Evolutionary conservation across 2,888 invertebrate genomes (phyloP), one percentile per base, ranked within the genome.

Genomic region (Diabrotica balteata): DNA sequence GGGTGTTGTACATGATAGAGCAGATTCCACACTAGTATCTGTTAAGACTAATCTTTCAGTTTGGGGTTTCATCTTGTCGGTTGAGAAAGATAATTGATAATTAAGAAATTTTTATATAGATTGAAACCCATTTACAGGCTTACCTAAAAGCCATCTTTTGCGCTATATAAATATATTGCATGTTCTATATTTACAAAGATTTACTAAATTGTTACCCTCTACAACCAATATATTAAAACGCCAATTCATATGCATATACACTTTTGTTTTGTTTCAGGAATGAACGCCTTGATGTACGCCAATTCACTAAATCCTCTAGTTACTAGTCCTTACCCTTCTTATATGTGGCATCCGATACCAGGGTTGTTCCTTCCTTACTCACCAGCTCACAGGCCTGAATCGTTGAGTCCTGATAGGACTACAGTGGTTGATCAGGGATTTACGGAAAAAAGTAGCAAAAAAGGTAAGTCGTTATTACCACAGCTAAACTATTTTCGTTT

Each of bases 201-300:
- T 32, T 5, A 32, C 32, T 32, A 32, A 32, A 32, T 32, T 32
- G 5, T 4, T 32, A 32, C 0, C 4, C 32, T 5, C 32, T 32
- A 32, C 4, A 32, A 32, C 4, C 0, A 32, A 32, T 53, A 8
- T 22, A 32, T 2, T 53, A 22, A 22, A 50, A 3, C 50, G 22
- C n/a, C 4, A n/a, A 45, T 9, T 11, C n/a, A 42, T 32, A 50
- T 17, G 42, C 32, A 32, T 11, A 9, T 17, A 17, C 32, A 32
- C 60, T 71, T 50, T 59, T 59, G 55, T 68, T 70, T 69, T 65
- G 59, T 82, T 80, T 61, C 84, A 89, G 90, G 90, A 78, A 85
- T 90, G 80, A 88, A 89, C 73, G 89, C 90, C 8, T 69, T 82
- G 65, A 83, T 90, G 79, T 90, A 90, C 87, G 90, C 89, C 77